Evolutionary conservation across 2,888 invertebrate genomes (phyloP), one percentile per base, ranked within the genome.

Genomic region (Cerastis rubricosa): DNA sequence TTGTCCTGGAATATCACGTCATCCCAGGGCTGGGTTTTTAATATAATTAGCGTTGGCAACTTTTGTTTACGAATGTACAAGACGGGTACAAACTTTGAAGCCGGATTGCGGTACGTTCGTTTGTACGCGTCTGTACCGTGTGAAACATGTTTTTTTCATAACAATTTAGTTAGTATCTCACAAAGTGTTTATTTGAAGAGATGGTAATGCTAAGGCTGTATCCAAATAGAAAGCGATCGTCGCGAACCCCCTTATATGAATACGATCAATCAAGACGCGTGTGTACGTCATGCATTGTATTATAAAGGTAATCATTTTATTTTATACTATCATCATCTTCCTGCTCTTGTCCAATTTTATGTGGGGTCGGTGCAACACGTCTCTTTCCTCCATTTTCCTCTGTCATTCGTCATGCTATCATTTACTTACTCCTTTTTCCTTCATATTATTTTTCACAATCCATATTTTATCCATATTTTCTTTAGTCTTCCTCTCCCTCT

Each of bases 1-100:
- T 91, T 92, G 92, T 93, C 92, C 91, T 87, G 88, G 89, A 91
- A 90, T 88, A 90, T 91, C 92, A 90, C 93, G 94, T 94, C 94
- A 94, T 92, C 89, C 91, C 90, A 87, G 85, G 86, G 87, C 84
- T 76, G 87, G 90, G 91, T 93, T 94, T 94, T 94, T 91, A 91
- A 94, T 93, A 93, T 94, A 94, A 94, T 94, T 93, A 93, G 89
- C 89, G 90, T 84, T 85, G 81, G 85, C 79, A 90, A 92, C 90
- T 92, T 92, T 93, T 91, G 92, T 92, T 93, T 91, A 90, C 87
- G 84, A 89, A 89, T 90, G 88, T 85, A 88, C 84, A 79, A 80
- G 81, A 85, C 85, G 74, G 83, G 77, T 83, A 73, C 43, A 79
- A 86, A 89, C 78, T 87, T 87, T 87, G 84, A 72, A 80, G 82